A percentile compares a stretch with the other conserved stretches of the same genome.
phyloP scores from a whole-genome alignment of 2,888 invertebrate genomes.

The Gastrophysa polygoni region DNA sequence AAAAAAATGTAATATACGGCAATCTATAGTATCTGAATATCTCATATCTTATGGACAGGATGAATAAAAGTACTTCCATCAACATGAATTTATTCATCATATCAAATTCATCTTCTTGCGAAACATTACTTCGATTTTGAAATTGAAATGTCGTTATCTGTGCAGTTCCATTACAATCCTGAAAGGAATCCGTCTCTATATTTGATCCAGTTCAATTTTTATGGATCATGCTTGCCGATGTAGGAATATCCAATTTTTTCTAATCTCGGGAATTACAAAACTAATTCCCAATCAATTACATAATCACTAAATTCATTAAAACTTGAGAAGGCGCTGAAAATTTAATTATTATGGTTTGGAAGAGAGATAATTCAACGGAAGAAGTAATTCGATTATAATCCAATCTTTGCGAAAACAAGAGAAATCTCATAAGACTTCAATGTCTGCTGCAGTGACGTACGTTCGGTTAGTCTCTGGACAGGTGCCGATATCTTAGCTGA shows the following conservation, averaged over 20 bases:
- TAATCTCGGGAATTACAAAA: constrained; percentile 12
- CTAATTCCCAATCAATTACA: constrained; percentile 11
- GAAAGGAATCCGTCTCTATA: neutral
- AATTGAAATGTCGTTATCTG: no score
- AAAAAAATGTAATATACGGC: no score
- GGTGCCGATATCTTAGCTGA: neutral
- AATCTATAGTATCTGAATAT: no score
- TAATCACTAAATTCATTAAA: constrained; percentile 17
- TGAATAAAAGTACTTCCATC: no score
- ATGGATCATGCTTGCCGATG: neutral
- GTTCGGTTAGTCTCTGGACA: neutral
- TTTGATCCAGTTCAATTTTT: neutral
- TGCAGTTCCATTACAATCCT: no score
- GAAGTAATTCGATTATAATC: constrained; percentile 27
- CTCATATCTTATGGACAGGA: no score
- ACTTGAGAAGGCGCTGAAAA: constrained; percentile 8
- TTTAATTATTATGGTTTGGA: constrained; percentile 18
- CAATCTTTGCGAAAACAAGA: constrained; percentile 25
- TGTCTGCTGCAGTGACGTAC: constrained; percentile 8
- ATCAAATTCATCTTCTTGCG: no score
- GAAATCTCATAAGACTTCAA: constrained; percentile 20
- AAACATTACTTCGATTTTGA: no score
- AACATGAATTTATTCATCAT: no score
- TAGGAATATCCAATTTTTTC: neutral
- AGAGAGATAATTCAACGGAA: constrained; percentile 26